Conservation (phyloP, 2,888 invertebrate genomes). For the Oxytorus armatus region DNA sequence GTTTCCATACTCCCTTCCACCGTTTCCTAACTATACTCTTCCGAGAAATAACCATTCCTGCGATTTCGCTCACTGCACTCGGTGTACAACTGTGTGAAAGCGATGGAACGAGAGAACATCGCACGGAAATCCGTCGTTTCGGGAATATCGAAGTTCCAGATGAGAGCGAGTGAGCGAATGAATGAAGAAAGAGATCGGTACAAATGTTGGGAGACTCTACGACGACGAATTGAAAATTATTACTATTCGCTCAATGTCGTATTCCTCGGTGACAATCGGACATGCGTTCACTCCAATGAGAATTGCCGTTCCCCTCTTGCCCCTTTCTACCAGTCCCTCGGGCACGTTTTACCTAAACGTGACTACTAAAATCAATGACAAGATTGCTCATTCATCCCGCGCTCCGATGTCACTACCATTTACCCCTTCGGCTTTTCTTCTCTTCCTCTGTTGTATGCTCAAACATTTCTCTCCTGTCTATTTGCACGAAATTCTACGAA, state of each 20-base stretch:
- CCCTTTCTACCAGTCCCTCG: slow-evolving; percentile 1
- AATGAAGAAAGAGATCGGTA: slow-evolving; percentile 18
- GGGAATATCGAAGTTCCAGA: slow-evolving; percentile 45
- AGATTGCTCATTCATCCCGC: slow-evolving; percentile 56
- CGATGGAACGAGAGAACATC: slow-evolving; percentile 14
- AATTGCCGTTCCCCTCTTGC: slow-evolving; percentile 6
- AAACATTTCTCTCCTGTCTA: too few species aligned
- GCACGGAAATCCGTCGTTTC: slow-evolving; percentile 56
- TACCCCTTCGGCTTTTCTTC: background rate
- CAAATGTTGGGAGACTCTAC: slow-evolving; percentile 33
- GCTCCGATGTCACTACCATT: slow-evolving; percentile 30
- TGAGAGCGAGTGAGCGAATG: too few species aligned
- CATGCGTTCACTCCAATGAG: slow-evolving; percentile 37
- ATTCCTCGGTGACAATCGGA: slow-evolving; percentile 36
- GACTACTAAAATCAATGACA: slow-evolving; percentile 56
- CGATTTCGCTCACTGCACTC: slow-evolving; percentile 28
- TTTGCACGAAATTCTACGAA: too few species aligned
- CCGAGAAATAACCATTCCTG: background rate
- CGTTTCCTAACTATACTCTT: slow-evolving; percentile 22
- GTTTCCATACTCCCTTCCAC: too few species aligned
- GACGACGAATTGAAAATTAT: slow-evolving; percentile 59
- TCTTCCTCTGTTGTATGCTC: background rate
- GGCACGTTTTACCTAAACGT: slow-evolving; percentile 59
- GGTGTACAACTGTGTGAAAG: slow-evolving; percentile 3
- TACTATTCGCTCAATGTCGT: slow-evolving; percentile 51